Conservation (phyloP, 92 coral and sea anemone genomes). For the Parazoanthus darwini region DNA sequence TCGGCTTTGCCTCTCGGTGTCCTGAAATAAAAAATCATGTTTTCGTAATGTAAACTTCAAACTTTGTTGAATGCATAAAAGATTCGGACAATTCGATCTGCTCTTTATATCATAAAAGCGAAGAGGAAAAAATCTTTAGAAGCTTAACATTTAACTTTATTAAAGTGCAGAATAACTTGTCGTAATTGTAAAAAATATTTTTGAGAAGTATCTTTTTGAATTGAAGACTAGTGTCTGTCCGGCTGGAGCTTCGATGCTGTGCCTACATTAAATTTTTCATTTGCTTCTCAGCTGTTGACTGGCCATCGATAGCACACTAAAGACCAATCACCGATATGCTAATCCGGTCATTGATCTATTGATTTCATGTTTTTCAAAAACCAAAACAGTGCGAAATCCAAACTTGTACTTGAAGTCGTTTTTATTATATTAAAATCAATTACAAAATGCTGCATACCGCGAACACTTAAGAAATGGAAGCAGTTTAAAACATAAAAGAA, state of each 20-base stretch:
- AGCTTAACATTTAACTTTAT: neutral
- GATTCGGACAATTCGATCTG: neutral
- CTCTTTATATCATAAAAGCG: neutral
- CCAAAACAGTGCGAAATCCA: neutral
- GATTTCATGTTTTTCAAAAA: neutral
- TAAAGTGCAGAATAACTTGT: too few relatives aligned
- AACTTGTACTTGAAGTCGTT: neutral
- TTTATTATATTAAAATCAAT: neutral
- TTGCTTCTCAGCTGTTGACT: conserved; percentile 17
- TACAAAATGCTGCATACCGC: neutral
- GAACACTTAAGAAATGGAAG: neutral
- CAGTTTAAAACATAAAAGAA: neutral
- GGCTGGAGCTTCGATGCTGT: neutral
- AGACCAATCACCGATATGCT: conserved; percentile 14
- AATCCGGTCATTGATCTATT: conserved; percentile 17
- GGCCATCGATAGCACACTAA: neutral
- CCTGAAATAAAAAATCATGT: conserved; percentile 32
- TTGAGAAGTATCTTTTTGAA: too few relatives aligned
- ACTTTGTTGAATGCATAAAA: conserved; percentile 9
- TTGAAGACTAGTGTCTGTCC: too few relatives aligned
- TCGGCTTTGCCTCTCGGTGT: neutral
- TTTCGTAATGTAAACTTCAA: conserved; percentile 40
- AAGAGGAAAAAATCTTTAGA: too few relatives aligned
- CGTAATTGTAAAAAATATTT: too few relatives aligned
- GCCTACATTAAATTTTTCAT: neutral